These are phyloP conservation scores for Zaprionus nigranus DNA, from an alignment of 1,140 invertebrate species.

Conservation along the genomic window DNA sequence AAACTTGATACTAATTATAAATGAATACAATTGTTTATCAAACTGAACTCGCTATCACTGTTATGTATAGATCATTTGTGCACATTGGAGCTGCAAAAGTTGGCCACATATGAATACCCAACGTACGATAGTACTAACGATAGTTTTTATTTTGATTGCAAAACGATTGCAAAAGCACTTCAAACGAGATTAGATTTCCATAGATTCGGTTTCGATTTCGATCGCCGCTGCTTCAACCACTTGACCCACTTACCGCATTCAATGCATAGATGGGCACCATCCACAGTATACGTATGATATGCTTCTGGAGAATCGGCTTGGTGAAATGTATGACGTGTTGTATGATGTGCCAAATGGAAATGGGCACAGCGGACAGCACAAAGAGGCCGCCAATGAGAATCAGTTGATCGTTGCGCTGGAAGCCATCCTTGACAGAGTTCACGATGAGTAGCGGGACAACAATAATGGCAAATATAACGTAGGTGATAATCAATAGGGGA, in stretches of 20 bases:
- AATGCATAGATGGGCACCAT: slow-evolving; percentile 99
- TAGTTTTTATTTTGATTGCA: not conserved
- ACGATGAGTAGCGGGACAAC: slow-evolving; percentile 93
- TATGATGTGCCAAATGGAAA: slow-evolving; percentile 97
- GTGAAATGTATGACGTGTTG: slow-evolving; percentile 97
- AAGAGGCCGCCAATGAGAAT: slow-evolving; percentile 95
- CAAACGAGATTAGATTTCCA: slow-evolving; percentile 45
- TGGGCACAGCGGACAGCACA: slow-evolving; percentile 94
- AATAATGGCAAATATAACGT: slow-evolving; percentile 92
- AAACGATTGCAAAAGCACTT: slow-evolving; percentile 2
- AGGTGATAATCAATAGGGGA: slow-evolving; percentile 91
- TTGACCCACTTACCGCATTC: slow-evolving; percentile 91
- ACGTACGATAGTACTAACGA: not conserved
- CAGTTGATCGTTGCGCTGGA: slow-evolving; percentile 90
- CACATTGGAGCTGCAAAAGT: not conserved
- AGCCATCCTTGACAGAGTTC: slow-evolving; percentile 90
- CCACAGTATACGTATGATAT: slow-evolving; percentile 98
- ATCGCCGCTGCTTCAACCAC: not conserved
- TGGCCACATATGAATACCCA: not conserved
- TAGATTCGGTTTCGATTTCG: slow-evolving; percentile 30
- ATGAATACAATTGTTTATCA: not conserved
- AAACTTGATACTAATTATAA: not conserved
- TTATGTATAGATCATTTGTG: not conserved
- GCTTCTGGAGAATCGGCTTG: slow-evolving; percentile 95
- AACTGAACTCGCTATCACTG: not conserved